These are phyloP conservation scores for Apamea sordens DNA, from an alignment of 2,888 invertebrate species.

Conservation along the genomic window DNA sequence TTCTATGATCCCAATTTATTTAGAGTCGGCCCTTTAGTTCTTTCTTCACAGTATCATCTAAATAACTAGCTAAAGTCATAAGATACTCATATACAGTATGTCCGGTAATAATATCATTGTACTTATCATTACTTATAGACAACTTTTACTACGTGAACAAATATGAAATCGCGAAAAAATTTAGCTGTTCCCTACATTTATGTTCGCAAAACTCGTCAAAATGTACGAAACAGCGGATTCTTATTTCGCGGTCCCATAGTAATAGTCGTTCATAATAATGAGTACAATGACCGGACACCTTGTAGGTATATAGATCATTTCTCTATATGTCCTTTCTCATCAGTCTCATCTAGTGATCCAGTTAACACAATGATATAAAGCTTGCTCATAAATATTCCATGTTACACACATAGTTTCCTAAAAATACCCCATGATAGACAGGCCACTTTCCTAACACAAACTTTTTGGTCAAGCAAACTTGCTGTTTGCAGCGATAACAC, in stretches of 20 bases:
- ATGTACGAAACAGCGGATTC: no score
- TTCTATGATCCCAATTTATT: not conserved
- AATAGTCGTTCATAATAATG: no score
- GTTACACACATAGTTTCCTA: not conserved
- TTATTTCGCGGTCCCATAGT: no score
- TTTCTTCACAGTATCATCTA: not conserved
- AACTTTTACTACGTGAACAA: no score
- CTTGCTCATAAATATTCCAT: not conserved
- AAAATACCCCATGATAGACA: not conserved
- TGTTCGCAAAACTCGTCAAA: no score
- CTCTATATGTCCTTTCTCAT: not conserved
- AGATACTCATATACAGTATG: no score
- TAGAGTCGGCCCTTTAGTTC: not conserved
- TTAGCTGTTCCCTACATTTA: no score
- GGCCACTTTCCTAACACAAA: not conserved
- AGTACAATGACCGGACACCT: no score
- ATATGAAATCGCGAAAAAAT: no score
- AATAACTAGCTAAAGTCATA: not conserved
- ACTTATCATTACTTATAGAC: no score
- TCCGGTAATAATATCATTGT: no score
- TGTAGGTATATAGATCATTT: no score
- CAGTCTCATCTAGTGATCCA: not conserved
- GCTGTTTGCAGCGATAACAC: not conserved
- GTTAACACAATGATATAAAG: not conserved
- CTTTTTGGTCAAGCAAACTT: not conserved